Conservation (phyloP, 2,797 vertebrate genomes). For the Artibeus lituratus region DNA sequence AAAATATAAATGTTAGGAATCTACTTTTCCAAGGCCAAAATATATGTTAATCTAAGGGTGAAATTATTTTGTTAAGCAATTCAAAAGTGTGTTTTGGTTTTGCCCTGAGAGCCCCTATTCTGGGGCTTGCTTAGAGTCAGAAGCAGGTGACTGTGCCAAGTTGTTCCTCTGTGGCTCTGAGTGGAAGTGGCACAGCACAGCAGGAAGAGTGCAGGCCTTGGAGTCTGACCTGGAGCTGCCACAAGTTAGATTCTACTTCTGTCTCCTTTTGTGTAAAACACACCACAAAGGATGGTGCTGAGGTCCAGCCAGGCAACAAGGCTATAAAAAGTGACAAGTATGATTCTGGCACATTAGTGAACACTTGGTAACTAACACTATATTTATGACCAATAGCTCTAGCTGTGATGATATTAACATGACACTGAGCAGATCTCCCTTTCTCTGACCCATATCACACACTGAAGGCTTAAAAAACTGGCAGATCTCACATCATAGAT, state of each 20-base stretch:
- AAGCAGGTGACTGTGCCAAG: neutral
- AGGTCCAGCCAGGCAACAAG: neutral
- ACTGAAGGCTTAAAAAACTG: neutral
- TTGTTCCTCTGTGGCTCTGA: neutral
- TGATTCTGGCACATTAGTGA: neutral
- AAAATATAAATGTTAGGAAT: constrained; percentile 2
- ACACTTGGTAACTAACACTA: neutral
- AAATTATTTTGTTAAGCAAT: neutral
- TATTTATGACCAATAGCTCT: neutral
- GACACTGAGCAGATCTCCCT: neutral
- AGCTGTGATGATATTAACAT: neutral
- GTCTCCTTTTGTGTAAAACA: neutral
- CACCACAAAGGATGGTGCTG: neutral
- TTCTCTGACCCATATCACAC: neutral
- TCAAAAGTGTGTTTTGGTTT: neutral
- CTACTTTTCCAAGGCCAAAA: constrained; percentile 2
- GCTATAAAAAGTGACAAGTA: neutral
- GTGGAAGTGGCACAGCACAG: neutral
- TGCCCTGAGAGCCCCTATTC: neutral
- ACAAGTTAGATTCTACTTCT: neutral
- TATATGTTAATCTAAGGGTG: neutral
- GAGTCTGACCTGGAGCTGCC: neutral
- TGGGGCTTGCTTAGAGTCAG: neutral
- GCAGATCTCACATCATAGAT: neutral
- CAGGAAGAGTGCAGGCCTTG: neutral